Base-by-base conservation (phyloP, 2,888 invertebrate species). In the Pseudococcus viburni region DNA sequence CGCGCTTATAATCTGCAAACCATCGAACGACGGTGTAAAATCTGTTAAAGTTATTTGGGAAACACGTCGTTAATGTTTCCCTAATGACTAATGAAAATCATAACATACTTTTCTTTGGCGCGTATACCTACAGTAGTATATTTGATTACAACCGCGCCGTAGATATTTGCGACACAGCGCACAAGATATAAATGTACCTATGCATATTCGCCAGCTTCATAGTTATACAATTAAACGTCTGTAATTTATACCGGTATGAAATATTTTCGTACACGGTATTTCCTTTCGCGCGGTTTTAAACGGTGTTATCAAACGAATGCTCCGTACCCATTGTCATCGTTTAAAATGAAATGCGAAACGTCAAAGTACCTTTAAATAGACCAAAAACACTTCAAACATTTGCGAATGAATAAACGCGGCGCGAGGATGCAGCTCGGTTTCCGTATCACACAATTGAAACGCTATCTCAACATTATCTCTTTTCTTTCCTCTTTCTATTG, bases 51-150 rank as follows among this genome's bases (percentile, higher is more conserved):
- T 73, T 73, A 73, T 73, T 73, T 12, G 68, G 59, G 33, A 73
- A 73, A 73, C 68, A 33, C 68, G 33, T 73, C 15, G 68, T 15
- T 73, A 73, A 73, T 73, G 68, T 73, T 73, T 73, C 68, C 68
- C 68, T 73, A 73, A 73, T 73, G 68, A 73, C 68, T 73, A 73
- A 73, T 73, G 68, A 73, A 73, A 73, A 73, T 73, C 26, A 73
- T 73, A 73, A 73, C 68, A 73, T 73, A 73, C 33, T 73, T 73
- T 73, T 33, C 33, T 73, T 73, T 19, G 19, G n/a, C n/a, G 46
- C 9, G 46, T 46, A 46, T 46, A 46, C 9, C 17, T 33, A 33
- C 26, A 33, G 15, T 55, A 46, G 46, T 22, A 11, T 73, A 33
- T 73, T 73, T 33, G 68, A 73, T 73, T 33, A 73, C 68, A 73